These are phyloP conservation scores for Sebastes ruberrimus DNA, from an alignment of 2,797 vertebrate species.

Conservation along the genomic window DNA sequence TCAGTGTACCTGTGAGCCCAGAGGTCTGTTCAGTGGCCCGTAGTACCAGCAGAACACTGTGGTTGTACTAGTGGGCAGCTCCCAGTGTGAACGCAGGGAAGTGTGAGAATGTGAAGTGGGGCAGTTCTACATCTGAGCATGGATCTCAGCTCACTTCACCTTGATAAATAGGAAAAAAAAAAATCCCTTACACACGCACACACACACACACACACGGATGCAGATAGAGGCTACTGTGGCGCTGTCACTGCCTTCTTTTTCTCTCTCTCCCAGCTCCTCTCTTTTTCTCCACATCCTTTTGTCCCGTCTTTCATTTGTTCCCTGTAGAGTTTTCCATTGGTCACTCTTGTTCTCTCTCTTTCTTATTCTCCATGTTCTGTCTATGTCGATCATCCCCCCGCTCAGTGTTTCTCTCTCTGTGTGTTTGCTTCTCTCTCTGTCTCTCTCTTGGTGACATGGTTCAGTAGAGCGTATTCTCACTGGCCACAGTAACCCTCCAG, in stretches of 20 bases:
- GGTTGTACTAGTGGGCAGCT: constrained; percentile 1
- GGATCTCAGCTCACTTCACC: constrained; percentile 10
- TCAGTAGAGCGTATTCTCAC: constrained; percentile 43
- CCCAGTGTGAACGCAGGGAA: constrained; percentile 17
- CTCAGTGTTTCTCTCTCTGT: neutral
- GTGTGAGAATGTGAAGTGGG: constrained; percentile 6
- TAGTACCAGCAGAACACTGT: neutral
- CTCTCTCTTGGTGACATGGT: constrained; percentile 44
- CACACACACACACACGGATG: neutral
- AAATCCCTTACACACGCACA: neutral
- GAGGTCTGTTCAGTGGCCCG: constrained; percentile 30
- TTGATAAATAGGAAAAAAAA: neutral
- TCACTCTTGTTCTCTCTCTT: constrained; percentile 5
- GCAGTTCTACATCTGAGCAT: neutral
- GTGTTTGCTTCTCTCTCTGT: constrained; percentile 10
- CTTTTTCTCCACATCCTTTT: neutral
- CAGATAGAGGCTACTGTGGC: neutral
- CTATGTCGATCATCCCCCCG: neutral
- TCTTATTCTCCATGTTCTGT: neutral
- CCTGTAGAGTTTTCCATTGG: constrained; percentile 36
- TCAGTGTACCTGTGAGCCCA: neutral
- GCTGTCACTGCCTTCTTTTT: neutral
- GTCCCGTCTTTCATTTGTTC: constrained; percentile 46
- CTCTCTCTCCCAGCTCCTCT: neutral
- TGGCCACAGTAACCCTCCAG: constrained; percentile 46